These are phyloP conservation scores for Oxycera nigricornis DNA, from an alignment of 2,888 invertebrate genomes.

Conservation along the genomic window DNA sequence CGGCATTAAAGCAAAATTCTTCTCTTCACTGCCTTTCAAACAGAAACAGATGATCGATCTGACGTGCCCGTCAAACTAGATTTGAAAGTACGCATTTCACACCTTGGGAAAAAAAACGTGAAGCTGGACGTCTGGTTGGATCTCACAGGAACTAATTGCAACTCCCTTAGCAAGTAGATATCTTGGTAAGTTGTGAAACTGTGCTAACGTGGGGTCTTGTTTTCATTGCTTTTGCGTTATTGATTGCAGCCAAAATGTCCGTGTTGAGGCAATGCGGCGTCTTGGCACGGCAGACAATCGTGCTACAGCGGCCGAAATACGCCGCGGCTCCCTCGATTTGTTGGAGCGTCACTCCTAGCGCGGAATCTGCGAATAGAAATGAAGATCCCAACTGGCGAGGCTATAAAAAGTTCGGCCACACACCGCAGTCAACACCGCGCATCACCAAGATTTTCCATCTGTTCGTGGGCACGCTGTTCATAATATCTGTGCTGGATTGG, in stretches of 20 bases:
- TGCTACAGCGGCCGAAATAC: background rate
- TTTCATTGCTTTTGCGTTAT: too few relatives aligned
- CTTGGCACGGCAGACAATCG: background rate
- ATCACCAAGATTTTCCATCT: slow-evolving; percentile 62
- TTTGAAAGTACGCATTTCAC: too few relatives aligned
- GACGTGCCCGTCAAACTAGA: too few relatives aligned
- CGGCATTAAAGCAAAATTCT: too few relatives aligned
- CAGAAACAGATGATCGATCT: too few relatives aligned
- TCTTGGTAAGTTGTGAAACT: too few relatives aligned
- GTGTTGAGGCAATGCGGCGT: slow-evolving; percentile 37
- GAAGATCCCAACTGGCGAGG: slow-evolving; percentile 50
- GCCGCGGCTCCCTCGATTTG: background rate
- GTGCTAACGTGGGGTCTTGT: too few relatives aligned
- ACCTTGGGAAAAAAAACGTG: too few relatives aligned
- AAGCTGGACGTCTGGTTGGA: too few relatives aligned
- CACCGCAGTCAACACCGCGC: slow-evolving; percentile 58
- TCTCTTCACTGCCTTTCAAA: too few relatives aligned
- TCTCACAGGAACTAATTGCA: too few relatives aligned
- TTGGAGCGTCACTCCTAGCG: background rate
- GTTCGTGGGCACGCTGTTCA: slow-evolving; percentile 58
- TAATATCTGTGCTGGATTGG: slow-evolving; percentile 61
- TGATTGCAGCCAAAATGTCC: slow-evolving; percentile 23
- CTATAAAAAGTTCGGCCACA: slow-evolving; percentile 68
- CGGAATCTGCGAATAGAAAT: background rate
- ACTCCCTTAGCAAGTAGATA: too few relatives aligned